Evolutionary conservation across 2,888 invertebrate species (phyloP).

Genomic region (Sesia bembeciformis): DNA sequence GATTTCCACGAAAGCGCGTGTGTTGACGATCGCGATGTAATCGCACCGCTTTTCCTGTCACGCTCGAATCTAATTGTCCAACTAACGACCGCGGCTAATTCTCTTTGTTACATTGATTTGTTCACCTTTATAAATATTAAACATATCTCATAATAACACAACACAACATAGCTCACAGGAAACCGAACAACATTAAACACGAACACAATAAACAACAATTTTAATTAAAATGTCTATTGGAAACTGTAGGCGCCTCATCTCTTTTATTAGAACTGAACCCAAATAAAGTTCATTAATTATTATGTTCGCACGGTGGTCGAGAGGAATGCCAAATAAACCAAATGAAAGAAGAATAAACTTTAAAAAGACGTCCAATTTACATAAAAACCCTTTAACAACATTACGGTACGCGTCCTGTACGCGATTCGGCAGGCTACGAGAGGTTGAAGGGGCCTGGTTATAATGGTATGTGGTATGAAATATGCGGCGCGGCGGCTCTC

Average conservation of each 20-base stretch:
- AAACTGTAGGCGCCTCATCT: neutral
- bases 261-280: slow-evolving; percentile 1
- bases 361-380: slow-evolving; percentile 46
- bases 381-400: slow-evolving; percentile 48
- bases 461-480: slow-evolving; percentile 32
- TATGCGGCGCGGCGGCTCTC: slow-evolving; percentile 34
- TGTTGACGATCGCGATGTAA: slow-evolving; percentile 27
- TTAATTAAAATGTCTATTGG: neutral
- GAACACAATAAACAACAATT: neutral
- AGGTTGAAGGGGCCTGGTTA: slow-evolving; percentile 31
- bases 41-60: slow-evolving; percentile 53
- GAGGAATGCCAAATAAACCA: slow-evolving; percentile 30
- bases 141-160: neutral
- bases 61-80: slow-evolving; percentile 17
- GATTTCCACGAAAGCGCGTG: slow-evolving; percentile 35
- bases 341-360: slow-evolving; percentile 12
- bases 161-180: neutral
- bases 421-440: slow-evolving; percentile 9
- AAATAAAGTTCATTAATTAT: slow-evolving; percentile 20
- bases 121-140: neutral
- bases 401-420: slow-evolving; percentile 15
- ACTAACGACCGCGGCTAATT: neutral
- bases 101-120: slow-evolving; percentile 4
- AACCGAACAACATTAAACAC: neutral
- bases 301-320: slow-evolving; percentile 36